A percentile compares a stretch with the other conserved stretches of the same genome.
Conservation (phyloP, 64 coral and sea anemone genomes). For the Pocillopora verrucosa region DNA sequence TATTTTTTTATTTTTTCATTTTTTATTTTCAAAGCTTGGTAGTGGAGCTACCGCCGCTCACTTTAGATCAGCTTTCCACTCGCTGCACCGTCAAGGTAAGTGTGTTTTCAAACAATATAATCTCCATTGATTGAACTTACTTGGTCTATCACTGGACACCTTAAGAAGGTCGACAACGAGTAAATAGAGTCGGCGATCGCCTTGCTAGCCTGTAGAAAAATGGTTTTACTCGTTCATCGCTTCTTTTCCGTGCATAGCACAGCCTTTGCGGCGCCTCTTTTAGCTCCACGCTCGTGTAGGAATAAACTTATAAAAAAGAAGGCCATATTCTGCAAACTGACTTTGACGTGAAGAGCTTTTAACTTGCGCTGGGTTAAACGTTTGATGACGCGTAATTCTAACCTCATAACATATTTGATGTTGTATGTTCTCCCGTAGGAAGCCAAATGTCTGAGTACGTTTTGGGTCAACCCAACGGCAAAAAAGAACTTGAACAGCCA, state of each 20-base stretch:
- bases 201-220: too few relatives aligned
- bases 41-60: constrained; percentile 3
- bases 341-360: neutral
- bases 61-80: neutral
- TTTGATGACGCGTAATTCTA: neutral
- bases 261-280: too few relatives aligned
- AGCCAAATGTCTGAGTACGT: constrained; percentile 55
- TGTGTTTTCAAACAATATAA: neutral
- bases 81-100: constrained; percentile 22
- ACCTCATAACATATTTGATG: neutral
- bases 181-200: too few relatives aligned
- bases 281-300: too few relatives aligned
- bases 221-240: too few relatives aligned
- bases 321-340: neutral
- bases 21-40: neutral
- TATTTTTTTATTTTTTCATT: neutral
- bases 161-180: too few relatives aligned
- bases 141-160: too few relatives aligned
- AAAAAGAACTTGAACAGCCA: constrained; percentile 10
- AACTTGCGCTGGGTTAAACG: neutral
- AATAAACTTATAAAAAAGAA: too few relatives aligned
- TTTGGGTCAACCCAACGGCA: constrained; percentile 60
- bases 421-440: constrained; percentile 33
- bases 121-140: neutral
- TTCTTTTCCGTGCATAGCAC: too few relatives aligned